Evolutionary conservation across 2,888 invertebrate genomes (phyloP).

Genomic region (Smittia sp.): DNA sequence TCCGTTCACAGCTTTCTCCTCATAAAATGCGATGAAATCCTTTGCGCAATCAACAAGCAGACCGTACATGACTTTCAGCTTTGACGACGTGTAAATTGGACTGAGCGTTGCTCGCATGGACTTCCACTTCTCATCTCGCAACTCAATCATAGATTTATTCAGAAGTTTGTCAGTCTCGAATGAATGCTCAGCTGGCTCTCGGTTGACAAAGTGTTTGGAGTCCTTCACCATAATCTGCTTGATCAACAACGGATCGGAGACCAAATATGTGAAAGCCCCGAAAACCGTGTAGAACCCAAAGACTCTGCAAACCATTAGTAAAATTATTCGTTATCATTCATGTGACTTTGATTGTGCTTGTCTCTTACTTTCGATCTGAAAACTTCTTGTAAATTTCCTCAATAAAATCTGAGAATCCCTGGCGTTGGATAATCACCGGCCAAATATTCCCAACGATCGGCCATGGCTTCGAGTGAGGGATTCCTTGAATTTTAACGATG

Average conservation of each 20-base stretch:
- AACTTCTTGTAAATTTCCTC: neutral
- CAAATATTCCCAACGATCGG: neutral
- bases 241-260: neutral
- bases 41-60: neutral
- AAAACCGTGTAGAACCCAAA: neutral
- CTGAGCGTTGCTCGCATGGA: neutral
- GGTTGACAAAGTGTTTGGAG: neutral
- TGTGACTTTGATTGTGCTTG: neutral
- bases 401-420: neutral
- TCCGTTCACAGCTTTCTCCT: neutral
- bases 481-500: neutral
- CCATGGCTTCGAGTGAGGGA: neutral
- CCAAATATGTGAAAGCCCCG: neutral
- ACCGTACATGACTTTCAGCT: neutral
- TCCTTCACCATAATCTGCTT: constrained; percentile 6
- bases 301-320: neutral
- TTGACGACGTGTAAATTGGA: neutral
- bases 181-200: neutral
- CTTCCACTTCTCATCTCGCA: constrained; percentile 13
- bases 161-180: neutral
- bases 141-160: neutral
- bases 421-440: neutral
- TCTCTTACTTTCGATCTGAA: neutral
- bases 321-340: neutral
- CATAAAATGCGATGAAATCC: neutral